These are phyloP conservation scores for Drosophila arizonae DNA, from an alignment of 1,140 invertebrate genomes.

Conservation along the genomic window DNA sequence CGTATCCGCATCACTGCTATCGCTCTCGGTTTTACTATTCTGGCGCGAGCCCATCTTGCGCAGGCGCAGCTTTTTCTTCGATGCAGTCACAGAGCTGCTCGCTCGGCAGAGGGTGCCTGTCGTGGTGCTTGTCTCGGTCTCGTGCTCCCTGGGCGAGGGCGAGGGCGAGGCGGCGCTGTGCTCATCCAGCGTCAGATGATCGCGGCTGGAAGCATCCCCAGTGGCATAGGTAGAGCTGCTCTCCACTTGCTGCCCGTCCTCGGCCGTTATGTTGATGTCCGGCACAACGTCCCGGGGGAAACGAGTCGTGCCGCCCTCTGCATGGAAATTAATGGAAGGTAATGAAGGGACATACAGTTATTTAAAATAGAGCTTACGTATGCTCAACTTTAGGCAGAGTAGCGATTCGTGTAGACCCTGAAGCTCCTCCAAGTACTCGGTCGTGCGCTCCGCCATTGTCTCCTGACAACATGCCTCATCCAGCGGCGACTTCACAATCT, in stretches of 20 bases:
- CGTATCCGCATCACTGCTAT: slow-evolving; percentile 83
- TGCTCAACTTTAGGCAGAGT: slow-evolving; percentile 61
- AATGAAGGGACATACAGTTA: too few species aligned
- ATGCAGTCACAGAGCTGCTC: slow-evolving; percentile 32
- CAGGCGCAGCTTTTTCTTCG: slow-evolving; percentile 78
- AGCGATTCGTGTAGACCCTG: slow-evolving; percentile 65
- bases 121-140: slow-evolving; percentile 67
- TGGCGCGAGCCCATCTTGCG: slow-evolving; percentile 81
- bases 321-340: background rate
- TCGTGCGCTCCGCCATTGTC: slow-evolving; percentile 68
- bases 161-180: slow-evolving; percentile 60
- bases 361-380: slow-evolving; percentile 50
- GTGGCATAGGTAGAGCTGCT: slow-evolving; percentile 58
- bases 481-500: slow-evolving; percentile 66
- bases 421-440: slow-evolving; percentile 69
- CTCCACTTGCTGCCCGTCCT: slow-evolving; percentile 68
- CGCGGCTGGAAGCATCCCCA: slow-evolving; percentile 52
- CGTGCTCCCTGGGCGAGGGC: slow-evolving; percentile 67
- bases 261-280: slow-evolving; percentile 76
- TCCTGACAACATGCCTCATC: slow-evolving; percentile 80
- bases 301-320: slow-evolving; percentile 69
- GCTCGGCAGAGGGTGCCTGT: slow-evolving; percentile 60
- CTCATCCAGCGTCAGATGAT: slow-evolving; percentile 60
- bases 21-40: slow-evolving; percentile 83
- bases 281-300: slow-evolving; percentile 71